Evolutionary conservation across 2,888 invertebrate genomes (phyloP).

Genomic region (Drosophila sordidapex): DNA sequence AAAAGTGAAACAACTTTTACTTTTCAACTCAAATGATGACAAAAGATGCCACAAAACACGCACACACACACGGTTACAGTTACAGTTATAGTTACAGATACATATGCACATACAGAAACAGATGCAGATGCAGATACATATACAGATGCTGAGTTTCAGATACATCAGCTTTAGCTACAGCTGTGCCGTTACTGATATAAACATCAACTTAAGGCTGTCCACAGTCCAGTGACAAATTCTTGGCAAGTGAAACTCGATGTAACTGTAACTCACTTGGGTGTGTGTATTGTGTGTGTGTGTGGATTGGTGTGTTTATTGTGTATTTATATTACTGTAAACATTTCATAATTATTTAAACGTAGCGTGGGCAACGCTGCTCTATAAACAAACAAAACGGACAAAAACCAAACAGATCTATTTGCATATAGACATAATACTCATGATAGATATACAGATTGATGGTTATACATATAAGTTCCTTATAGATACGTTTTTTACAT

Average conservation of each 20-base stretch:
- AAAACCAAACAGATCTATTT: conserved; percentile 36
- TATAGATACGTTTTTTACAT: not conserved
- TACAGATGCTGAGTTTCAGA: not conserved
- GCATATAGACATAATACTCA: conserved; percentile 7
- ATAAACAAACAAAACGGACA: conserved; percentile 27
- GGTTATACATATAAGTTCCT: not conserved
- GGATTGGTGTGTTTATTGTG: conserved; percentile 9
- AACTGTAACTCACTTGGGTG: conserved; percentile 52
- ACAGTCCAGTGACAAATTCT: conserved; percentile 53
- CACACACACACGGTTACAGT: conserved; percentile 5
- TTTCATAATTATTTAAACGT: conserved; percentile 68
- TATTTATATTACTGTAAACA: conserved; percentile 50
- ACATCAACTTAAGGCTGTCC: conserved; percentile 11
- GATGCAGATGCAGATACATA: not conserved
- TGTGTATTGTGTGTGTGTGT: conserved; percentile 25
- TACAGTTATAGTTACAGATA: conserved; percentile 13
- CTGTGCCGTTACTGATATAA: conserved; percentile 16
- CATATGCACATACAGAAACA: not conserved
- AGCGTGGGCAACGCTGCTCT: conserved; percentile 35
- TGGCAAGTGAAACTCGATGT: conserved; percentile 56
- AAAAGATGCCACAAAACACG: conserved; percentile 30
- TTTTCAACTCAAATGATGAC: conserved; percentile 51
- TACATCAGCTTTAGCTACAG: not conserved
- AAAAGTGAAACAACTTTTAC: conserved; percentile 78
- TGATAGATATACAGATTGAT: conserved; percentile 8